Percentiles rank a stretch among this genome's conserved stretches.
Evolutionary conservation across 1,140 invertebrate genomes (phyloP).

Genomic region (Drosophila willistoni): DNA sequence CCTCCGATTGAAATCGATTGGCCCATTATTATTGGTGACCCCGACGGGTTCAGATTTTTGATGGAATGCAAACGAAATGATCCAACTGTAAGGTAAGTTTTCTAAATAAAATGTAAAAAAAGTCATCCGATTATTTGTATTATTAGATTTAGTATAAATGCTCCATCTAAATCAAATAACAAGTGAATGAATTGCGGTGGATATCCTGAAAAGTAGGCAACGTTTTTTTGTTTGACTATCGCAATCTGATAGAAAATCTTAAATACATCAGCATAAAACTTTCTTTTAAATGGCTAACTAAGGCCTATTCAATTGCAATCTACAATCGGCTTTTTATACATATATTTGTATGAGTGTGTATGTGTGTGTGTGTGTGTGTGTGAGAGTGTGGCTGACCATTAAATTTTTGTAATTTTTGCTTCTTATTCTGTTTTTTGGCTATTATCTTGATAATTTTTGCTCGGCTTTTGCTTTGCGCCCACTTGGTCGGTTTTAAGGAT

Average conservation of each 20-base stretch:
- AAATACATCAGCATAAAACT: neutral
- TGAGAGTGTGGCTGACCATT: slow-evolving; percentile 52
- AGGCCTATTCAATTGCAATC: neutral
- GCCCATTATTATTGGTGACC: too few species aligned
- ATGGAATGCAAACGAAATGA: too few species aligned
- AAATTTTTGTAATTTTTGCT: slow-evolving; percentile 67
- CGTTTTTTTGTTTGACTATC: neutral
- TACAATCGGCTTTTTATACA: slow-evolving; percentile 37
- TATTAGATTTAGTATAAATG: too few species aligned
- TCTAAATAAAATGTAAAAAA: too few species aligned
- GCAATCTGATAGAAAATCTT: neutral
- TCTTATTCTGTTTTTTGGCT: slow-evolving; percentile 8
- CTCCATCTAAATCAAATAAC: too few species aligned
- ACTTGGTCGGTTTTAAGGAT: slow-evolving; percentile 18
- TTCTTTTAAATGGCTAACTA: neutral
- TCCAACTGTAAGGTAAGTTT: too few species aligned
- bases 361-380: slow-evolving; percentile 24
- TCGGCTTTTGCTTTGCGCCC: slow-evolving; percentile 34
- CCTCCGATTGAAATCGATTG: too few species aligned
- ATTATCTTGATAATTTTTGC: slow-evolving; percentile 11
- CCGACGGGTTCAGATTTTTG: too few species aligned
- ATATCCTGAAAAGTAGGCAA: neutral
- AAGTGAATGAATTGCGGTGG: too few species aligned
- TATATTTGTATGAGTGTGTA: neutral
- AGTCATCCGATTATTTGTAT: too few species aligned